Evolutionary conservation across 2,113 vertebrate genomes (phyloP).

Genomic region (Hippocampus zosterae): DNA sequence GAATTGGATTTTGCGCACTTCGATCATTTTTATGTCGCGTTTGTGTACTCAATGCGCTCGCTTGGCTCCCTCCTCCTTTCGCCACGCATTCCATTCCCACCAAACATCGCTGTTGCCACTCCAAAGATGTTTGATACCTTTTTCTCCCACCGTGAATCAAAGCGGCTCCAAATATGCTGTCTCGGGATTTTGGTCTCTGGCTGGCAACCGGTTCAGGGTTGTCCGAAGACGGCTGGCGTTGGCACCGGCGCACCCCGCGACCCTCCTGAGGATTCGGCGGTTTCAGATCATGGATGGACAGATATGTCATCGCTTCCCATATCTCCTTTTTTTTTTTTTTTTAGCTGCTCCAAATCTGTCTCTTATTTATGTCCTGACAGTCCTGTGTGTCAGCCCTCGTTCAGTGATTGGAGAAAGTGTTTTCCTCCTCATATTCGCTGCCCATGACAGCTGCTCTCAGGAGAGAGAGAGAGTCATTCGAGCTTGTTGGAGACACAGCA

Average conservation of each 20-base stretch:
- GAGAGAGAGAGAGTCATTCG: constrained; percentile 81
- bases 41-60: constrained; percentile 14
- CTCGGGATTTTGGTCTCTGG: not conserved
- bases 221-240: no score
- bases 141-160: constrained; percentile 8
- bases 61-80: constrained; percentile 15
- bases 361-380: constrained; percentile 41
- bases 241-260: no score
- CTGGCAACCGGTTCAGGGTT: no score
- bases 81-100: constrained; percentile 2
- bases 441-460: constrained; percentile 78
- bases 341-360: constrained; percentile 19
- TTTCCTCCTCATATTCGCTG: constrained; percentile 57
- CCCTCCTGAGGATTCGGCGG: no score
- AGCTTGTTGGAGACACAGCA: constrained; percentile 69
- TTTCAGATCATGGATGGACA: no score
- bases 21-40: constrained; percentile 48
- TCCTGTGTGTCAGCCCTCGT: constrained; percentile 49
- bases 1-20: constrained; percentile 51
- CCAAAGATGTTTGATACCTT: constrained; percentile 24
- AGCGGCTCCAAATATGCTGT: constrained; percentile 9
- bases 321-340: not conserved
- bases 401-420: constrained; percentile 16
- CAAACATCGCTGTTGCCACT: constrained; percentile 31
- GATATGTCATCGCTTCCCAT: no score